Evolutionary conservation across 2,888 invertebrate species (phyloP).

Genomic region (Oscheius sp.): DNA sequence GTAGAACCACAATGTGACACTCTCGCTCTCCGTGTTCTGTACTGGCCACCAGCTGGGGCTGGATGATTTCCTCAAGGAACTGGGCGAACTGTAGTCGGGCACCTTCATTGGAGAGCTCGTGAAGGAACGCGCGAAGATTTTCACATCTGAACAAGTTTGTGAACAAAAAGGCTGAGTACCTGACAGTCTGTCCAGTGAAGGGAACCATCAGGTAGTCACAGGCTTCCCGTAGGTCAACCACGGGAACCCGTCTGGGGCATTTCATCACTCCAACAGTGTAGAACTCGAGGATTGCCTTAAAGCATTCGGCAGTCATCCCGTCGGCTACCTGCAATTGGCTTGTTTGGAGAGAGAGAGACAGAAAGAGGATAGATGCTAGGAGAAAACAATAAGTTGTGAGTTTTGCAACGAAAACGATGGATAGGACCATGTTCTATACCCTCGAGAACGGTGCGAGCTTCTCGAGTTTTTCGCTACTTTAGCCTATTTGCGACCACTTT

Average conservation of each 20-base stretch:
- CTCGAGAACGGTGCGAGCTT: too few species aligned
- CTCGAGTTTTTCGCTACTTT: too few species aligned
- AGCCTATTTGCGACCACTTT: too few species aligned
- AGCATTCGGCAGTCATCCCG: constrained; percentile 93
- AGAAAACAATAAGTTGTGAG: too few species aligned
- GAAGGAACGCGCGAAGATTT: constrained; percentile 84
- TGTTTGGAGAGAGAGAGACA: background rate
- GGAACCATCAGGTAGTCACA: constrained; percentile 98
- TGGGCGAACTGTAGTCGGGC: constrained; percentile 95
- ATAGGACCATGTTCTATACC: too few species aligned
- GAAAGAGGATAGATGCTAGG: too few species aligned
- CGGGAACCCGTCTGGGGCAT: constrained; percentile 94
- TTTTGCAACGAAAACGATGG: too few species aligned
- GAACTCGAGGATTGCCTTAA: constrained; percentile 85
- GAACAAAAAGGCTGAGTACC: constrained; percentile 73
- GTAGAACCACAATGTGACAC: constrained; percentile 93
- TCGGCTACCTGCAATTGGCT: constrained; percentile 80
- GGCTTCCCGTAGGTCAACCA: constrained; percentile 93
- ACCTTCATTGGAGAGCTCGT: constrained; percentile 99
- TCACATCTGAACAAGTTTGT: constrained; percentile 50
- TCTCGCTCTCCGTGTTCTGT: constrained; percentile 90
- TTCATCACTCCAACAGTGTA: constrained; percentile 57
- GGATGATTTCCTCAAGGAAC: constrained; percentile 92
- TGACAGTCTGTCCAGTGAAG: constrained; percentile 93
- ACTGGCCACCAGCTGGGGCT: constrained; percentile 91